These are phyloP conservation scores for Actenoides hombroni DNA, from an alignment of 2,113 vertebrate species.

Conservation along the genomic window DNA sequence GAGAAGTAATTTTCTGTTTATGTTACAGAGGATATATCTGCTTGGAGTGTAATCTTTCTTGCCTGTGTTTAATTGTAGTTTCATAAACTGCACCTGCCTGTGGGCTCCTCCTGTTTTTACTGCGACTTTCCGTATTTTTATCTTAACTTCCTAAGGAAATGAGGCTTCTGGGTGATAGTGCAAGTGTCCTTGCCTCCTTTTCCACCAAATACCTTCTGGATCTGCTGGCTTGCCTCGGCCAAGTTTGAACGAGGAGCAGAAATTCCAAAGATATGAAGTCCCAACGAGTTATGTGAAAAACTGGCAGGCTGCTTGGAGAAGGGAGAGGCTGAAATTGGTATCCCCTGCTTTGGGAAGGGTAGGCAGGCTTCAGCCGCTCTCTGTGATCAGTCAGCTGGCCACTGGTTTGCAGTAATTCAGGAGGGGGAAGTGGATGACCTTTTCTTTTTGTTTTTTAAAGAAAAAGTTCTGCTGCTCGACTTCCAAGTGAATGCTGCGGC, in stretches of 20 bases:
- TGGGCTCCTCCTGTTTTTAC: conserved; percentile 32
- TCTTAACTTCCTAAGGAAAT: conserved; percentile 57
- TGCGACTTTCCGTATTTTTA: conserved; percentile 4
- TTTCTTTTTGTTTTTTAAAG: neutral
- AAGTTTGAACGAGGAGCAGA: neutral
- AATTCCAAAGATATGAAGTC: conserved; percentile 14
- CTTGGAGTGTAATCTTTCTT: conserved; percentile 28
- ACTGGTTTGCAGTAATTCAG: conserved; percentile 9
- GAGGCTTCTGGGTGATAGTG: neutral
- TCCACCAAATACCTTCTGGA: neutral
- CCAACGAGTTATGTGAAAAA: neutral
- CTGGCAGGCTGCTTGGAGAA: neutral
- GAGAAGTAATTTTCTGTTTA: conserved; percentile 37
- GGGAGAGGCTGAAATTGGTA: neutral
- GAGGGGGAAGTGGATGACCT: neutral
- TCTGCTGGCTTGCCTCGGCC: neutral
- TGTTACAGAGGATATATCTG: conserved; percentile 24
- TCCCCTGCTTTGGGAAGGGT: neutral
- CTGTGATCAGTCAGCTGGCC: neutral
- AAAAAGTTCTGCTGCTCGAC: neutral
- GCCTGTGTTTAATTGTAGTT: conserved; percentile 30
- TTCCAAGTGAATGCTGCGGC: neutral
- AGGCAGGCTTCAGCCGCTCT: neutral
- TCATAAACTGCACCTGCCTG: conserved; percentile 37
- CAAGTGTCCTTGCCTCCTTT: neutral